Base-by-base conservation (phyloP, 1,140 invertebrate species). In the Antheraea pernyi region DNA sequence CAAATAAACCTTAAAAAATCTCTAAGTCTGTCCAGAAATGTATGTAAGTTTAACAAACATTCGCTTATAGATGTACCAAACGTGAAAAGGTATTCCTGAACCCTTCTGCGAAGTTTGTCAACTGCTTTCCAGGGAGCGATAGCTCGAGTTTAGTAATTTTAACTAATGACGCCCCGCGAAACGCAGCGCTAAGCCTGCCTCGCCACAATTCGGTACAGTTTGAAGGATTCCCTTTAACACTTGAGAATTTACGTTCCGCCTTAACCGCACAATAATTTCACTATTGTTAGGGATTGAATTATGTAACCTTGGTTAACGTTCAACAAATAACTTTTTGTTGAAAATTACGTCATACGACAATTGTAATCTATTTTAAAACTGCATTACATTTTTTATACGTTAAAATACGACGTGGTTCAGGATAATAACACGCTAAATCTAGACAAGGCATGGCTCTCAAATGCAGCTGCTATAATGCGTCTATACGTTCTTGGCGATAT, bases 121-220 rank as follows among this genome's bases (percentile, higher is more conserved):
- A 89, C 83, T 84, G 78, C 80, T 75, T 81, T 75, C 84, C 65
- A 68, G 86, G 86, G 86, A 87, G 81, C 82, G 80, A 89, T 89
- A 79, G 74, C 75, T 68, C 37, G 83, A 83, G 78, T 87, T 84
- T 74, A 78, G 81, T 89, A 85, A 89, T 89, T 89, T 86, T 84
- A 85, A 87, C 84, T 87, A 89, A 89, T 86, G 86, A 85, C 78
- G 78, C 78, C 84, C 81, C 72, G 78, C 70, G 75, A 72, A 59
- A 65, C 63, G 71, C 66, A 63, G 19, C 30, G 64, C 68, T 53
- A 68, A 73, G 68, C 72, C 68, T 63, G 65, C 39, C 65, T 70
- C 61, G 60, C 71, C 53, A 30, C 69, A 70, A 68, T 65, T 64
- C 65, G 64, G 61, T 42, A 59, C 58, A 59, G 59, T 48, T 67